Evolutionary conservation across 2,113 vertebrate species (phyloP).

Genomic region (Hypanus sabinus): DNA sequence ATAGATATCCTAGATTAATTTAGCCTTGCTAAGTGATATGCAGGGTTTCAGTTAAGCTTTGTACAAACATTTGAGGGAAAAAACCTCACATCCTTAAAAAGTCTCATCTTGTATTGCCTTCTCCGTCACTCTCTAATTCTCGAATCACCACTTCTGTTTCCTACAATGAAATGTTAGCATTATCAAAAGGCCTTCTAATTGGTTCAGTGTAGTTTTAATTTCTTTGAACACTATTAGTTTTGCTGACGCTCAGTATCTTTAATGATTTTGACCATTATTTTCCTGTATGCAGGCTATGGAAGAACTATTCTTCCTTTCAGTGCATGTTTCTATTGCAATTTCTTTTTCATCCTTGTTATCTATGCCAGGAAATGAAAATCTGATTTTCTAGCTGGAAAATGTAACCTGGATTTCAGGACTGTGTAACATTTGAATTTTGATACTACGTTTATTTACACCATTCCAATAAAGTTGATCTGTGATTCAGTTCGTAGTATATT

Average conservation of each 20-base stretch:
- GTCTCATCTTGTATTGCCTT: too few relatives aligned
- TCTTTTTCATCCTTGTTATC: neutral
- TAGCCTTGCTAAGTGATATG: neutral
- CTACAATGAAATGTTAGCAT: neutral
- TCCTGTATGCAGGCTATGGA: neutral
- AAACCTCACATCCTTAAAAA: neutral
- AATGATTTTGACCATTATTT: neutral
- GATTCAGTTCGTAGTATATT: neutral
- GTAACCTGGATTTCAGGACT: neutral
- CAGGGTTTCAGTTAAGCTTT: neutral
- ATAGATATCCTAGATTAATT: slow-evolving; percentile 7
- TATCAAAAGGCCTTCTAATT: neutral
- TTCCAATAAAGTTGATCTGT: neutral
- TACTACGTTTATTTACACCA: neutral
- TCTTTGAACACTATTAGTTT: neutral
- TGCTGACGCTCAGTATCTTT: neutral
- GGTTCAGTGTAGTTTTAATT: neutral
- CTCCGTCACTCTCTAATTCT: neutral
- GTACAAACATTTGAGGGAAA: neutral
- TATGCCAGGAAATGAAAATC: neutral
- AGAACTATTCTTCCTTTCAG: neutral
- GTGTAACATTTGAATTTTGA: neutral
- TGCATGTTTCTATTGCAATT: neutral
- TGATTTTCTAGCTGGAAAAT: neutral
- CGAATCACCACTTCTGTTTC: neutral